phyloP scores from a whole-genome alignment of 64 coral and sea anemone genomes.

The Stichodactyla helianthus region DNA sequence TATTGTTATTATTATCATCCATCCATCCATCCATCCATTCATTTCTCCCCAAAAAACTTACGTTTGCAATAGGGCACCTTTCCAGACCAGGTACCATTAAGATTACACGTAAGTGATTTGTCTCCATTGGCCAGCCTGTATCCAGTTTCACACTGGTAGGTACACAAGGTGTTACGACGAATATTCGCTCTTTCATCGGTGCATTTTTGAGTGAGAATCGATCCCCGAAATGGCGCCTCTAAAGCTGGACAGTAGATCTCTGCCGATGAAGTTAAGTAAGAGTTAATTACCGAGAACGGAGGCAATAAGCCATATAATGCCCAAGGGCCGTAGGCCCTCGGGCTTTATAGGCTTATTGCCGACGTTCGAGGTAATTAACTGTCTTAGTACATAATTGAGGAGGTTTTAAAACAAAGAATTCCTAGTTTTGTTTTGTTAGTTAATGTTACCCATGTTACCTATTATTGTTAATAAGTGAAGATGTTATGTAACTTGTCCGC shows the following conservation, averaged over 20 bases:
- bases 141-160: constrained; percentile 66
- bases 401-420: too few relatives aligned
- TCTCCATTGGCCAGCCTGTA: constrained; percentile 55
- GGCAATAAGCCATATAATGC: too few relatives aligned
- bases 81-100: constrained; percentile 81
- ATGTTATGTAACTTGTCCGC: too few relatives aligned
- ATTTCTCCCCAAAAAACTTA: constrained; percentile 25
- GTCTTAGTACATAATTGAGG: too few relatives aligned
- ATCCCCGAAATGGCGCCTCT: constrained; percentile 81
- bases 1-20: background rate
- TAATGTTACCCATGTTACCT: too few relatives aligned
- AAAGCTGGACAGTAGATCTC: constrained; percentile 92
- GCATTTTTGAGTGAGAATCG: constrained; percentile 49
- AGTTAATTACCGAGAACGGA: too few relatives aligned
- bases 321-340: too few relatives aligned
- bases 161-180: constrained; percentile 64
- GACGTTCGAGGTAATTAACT: too few relatives aligned
- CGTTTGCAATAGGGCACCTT: constrained; percentile 81
- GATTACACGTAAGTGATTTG: constrained; percentile 57
- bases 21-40: background rate
- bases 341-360: too few relatives aligned
- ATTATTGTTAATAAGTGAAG: too few relatives aligned
- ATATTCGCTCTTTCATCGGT: constrained; percentile 72
- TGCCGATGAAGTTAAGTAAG: constrained; percentile 22
- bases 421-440: too few relatives aligned